Base-by-base conservation (phyloP, 1,140 invertebrate genomes). In the Sitophilus oryzae region DNA sequence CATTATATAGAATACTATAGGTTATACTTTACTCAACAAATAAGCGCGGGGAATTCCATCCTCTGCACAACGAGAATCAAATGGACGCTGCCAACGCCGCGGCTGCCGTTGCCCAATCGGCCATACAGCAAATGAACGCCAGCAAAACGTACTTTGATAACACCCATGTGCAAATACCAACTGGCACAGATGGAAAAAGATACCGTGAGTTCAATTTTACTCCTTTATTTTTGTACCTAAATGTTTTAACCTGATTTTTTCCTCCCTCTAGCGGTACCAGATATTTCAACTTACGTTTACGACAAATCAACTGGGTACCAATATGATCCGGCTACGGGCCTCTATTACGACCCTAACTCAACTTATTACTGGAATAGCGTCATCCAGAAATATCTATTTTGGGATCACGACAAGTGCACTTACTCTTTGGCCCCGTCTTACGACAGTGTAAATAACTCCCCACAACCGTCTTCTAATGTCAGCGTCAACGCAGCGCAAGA, bases 241-340 rank as follows among this genome's bases (percentile, higher is more conserved):
- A n/a, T n/a, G n/a, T n/a, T n/a, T n/a, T n/a, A n/a, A n/a, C n/a
- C n/a, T n/a, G n/a, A n/a, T n/a, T n/a, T n/a, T n/a, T n/a, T n/a
- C n/a, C n/a, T n/a, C n/a, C 9, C 3, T 19, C 8, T 10, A 88
- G 86, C 81, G 62, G 73, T 85, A 35, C 96, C 96, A 16, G 93
- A 98, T 82, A 84, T 89, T 1, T 85, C 85, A 52, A 86, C 84
- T 11, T 98, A 96, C 71, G 85, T 93, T 64, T 97, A 93, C 72
- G 96, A 99, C 73, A 91, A 93, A 70, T 82, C 84, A 0, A 96
- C 93, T 11, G 94, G 95, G 0, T 99, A 96, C 69, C 98, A 98
- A 68, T 98, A 96, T 72, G 96, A 99, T 74, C 82, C 91, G 1
- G 76, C 78, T 1, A 98, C 94, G 9, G 88, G 89, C 2, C 78